Conservation (phyloP, 2,113 vertebrate genomes). For the Indicator maculatus region DNA sequence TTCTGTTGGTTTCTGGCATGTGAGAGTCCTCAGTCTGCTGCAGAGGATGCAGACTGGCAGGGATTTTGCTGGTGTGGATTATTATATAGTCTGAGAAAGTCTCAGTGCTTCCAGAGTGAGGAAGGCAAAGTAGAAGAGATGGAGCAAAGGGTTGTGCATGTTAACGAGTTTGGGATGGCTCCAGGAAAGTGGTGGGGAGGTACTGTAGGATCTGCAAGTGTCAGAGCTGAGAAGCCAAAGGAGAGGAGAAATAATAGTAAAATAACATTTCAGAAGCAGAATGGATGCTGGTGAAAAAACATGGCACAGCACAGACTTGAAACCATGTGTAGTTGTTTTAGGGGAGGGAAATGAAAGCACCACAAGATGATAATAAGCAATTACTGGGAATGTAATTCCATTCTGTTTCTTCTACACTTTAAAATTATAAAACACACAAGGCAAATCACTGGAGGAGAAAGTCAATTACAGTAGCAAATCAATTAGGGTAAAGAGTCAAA, state of each 20-base stretch:
- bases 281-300: background rate
- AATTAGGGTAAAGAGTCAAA: slow-evolving; percentile 69
- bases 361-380: slow-evolving; percentile 43
- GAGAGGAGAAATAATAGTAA: background rate
- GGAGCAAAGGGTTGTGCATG: background rate
- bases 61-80: background rate
- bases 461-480: slow-evolving; percentile 66
- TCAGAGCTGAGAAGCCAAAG: background rate
- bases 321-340: background rate
- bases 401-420: slow-evolving; percentile 54
- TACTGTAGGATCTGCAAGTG: background rate
- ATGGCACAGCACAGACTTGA: background rate
- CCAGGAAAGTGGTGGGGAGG: background rate
- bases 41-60: background rate
- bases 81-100: background rate
- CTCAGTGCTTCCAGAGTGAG: background rate
- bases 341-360: slow-evolving; percentile 10
- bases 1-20: background rate
- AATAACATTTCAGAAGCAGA: background rate
- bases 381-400: slow-evolving; percentile 61
- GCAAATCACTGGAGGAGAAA: slow-evolving; percentile 58
- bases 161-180: background rate
- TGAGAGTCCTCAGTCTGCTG: background rate
- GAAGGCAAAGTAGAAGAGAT: background rate
- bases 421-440: slow-evolving; percentile 38